These are phyloP conservation scores for Pygocentrus nattereri DNA, from an alignment of 2,797 vertebrate genomes.

Conservation along the genomic window DNA sequence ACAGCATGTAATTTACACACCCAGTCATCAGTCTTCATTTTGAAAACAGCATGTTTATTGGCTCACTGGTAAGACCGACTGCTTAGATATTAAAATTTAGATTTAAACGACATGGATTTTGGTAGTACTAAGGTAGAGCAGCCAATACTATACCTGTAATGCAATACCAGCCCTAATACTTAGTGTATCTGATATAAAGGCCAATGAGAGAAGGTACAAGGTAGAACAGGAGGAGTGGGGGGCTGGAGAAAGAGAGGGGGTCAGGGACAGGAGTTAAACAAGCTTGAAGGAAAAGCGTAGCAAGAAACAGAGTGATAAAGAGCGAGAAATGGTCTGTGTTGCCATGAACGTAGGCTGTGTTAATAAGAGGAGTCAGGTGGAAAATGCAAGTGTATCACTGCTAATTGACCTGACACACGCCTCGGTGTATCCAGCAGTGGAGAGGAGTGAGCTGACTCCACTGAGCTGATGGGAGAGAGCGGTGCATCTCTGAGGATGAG, in stretches of 20 bases:
- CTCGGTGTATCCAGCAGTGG: slow-evolving; percentile 61
- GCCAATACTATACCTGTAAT: too few species aligned
- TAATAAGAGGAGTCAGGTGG: slow-evolving; percentile 75
- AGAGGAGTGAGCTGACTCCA: slow-evolving; percentile 40
- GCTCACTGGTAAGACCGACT: too few species aligned
- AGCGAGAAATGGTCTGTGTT: slow-evolving; percentile 8
- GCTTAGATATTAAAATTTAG: too few species aligned
- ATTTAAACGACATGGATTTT: too few species aligned
- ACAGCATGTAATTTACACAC: too few species aligned
- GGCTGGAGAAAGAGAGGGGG: background rate
- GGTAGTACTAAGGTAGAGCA: too few species aligned
- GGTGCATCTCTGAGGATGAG: slow-evolving; percentile 23
- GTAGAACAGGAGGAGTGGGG: background rate
- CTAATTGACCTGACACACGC: slow-evolving; percentile 80
- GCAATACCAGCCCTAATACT: too few species aligned
- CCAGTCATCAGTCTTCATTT: too few species aligned
- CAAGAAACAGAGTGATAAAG: background rate
- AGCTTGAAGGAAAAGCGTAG: slow-evolving; percentile 3
- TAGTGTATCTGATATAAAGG: too few species aligned
- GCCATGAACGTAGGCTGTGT: slow-evolving; percentile 47
- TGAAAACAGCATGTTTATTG: too few species aligned
- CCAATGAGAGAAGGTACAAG: too few species aligned
- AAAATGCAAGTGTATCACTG: slow-evolving; percentile 72
- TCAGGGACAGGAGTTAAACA: background rate
- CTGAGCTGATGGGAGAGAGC: background rate